Evolutionary conservation across 2,113 vertebrate genomes (phyloP).

Genomic region (Chaetura pelagica): DNA sequence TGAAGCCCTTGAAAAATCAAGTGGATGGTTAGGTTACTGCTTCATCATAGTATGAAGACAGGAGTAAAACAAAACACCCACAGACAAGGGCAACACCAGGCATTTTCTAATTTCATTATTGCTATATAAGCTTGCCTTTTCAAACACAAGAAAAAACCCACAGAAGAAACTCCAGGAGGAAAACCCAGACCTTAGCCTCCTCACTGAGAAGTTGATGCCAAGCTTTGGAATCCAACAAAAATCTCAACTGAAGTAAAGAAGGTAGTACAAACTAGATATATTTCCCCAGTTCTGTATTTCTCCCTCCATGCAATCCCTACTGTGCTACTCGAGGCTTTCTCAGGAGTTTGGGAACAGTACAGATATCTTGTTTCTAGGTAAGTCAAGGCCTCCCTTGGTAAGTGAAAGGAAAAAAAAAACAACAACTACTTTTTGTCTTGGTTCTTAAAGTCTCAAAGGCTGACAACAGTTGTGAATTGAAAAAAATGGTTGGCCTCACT

Average conservation of each 20-base stretch:
- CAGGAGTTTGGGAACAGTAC: background rate
- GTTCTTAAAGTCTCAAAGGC: background rate
- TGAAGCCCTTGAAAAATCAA: slow-evolving; percentile 43
- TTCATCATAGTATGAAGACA: background rate
- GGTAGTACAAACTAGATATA: background rate
- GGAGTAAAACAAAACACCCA: background rate
- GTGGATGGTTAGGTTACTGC: background rate
- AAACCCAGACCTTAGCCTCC: background rate
- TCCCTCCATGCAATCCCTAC: background rate
- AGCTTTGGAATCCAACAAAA: background rate
- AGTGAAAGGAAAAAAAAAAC: background rate
- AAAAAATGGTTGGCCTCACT: background rate
- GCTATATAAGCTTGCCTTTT: background rate
- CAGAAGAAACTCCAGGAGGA: background rate
- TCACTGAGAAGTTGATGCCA: background rate
- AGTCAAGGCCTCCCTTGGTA: background rate
- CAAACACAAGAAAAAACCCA: background rate
- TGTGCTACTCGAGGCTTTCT: background rate
- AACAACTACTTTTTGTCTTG: background rate
- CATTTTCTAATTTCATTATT: background rate
- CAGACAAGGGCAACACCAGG: background rate
- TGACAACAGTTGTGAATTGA: background rate
- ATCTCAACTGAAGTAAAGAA: background rate
- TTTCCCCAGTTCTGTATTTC: background rate
- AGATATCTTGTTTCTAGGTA: background rate